Evolutionary conservation across 2,797 vertebrate genomes (phyloP).

Genomic region (Silurus lanzhouensis): DNA sequence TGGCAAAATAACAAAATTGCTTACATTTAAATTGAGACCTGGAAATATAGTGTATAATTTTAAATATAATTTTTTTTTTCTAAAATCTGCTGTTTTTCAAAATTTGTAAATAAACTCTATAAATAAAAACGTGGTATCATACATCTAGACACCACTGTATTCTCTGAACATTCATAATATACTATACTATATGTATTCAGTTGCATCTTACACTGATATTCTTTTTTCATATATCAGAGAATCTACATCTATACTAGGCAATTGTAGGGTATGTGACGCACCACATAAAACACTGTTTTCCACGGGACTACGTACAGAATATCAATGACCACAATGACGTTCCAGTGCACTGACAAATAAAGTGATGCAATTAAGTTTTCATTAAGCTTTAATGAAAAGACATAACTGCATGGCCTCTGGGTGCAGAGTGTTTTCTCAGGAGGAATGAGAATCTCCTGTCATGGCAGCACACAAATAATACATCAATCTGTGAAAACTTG

Average conservation of each 20-base stretch:
- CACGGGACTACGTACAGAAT: constrained; percentile 30
- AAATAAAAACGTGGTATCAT: background rate
- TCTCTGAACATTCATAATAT: background rate
- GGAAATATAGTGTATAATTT: no score
- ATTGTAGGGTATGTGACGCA: background rate
- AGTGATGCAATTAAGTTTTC: constrained; percentile 57
- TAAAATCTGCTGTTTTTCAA: no score
- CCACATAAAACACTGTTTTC: background rate
- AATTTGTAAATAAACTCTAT: no score
- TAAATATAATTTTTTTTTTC: no score
- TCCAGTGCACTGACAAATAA: constrained; percentile 51
- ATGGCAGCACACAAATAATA: constrained; percentile 49
- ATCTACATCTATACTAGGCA: background rate
- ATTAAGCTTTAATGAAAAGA: constrained; percentile 57
- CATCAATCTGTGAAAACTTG: constrained; percentile 33
- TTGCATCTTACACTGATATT: background rate
- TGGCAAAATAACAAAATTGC: no score
- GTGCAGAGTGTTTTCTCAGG: constrained; percentile 44
- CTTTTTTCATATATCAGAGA: background rate
- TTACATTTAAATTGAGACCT: no score
- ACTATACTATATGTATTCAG: background rate
- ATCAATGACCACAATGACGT: constrained; percentile 47
- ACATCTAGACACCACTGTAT: background rate
- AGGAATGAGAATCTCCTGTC: constrained; percentile 47
- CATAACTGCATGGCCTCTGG: constrained; percentile 50